phyloP scores from a whole-genome alignment of 2,888 invertebrate species.

The Bimastos eiseni region DNA sequence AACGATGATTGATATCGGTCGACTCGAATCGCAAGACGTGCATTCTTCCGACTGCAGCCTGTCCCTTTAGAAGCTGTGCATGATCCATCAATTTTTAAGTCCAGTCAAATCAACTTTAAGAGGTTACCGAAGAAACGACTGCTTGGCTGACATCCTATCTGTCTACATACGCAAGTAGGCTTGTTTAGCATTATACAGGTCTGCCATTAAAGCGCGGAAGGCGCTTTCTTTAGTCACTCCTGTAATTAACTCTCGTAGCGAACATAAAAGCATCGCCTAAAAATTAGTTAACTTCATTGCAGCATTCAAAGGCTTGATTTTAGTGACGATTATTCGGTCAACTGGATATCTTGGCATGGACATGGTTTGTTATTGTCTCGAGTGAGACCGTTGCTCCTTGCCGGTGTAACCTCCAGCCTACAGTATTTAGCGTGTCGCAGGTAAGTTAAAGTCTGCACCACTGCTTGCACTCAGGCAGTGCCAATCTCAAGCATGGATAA shows the following conservation, averaged over 20 bases:
- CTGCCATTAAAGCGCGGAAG: background rate
- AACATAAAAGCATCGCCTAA: too few species aligned
- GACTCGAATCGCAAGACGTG: background rate
- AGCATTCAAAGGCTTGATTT: background rate
- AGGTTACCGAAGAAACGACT: background rate
- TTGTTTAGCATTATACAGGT: background rate
- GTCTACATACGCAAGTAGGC: background rate
- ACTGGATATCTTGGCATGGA: background rate
- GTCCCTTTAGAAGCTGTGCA: background rate
- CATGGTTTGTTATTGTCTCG: background rate
- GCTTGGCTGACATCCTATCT: background rate
- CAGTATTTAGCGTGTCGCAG: too few species aligned
- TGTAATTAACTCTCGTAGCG: background rate
- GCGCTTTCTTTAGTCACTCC: background rate
- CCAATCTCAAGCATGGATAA: too few species aligned
- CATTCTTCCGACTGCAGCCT: background rate
- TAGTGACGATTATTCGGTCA: background rate
- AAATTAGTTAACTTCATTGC: background rate
- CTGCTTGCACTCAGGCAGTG: too few species aligned
- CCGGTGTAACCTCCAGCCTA: background rate
- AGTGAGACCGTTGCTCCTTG: background rate
- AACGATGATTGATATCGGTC: background rate
- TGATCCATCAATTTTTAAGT: background rate
- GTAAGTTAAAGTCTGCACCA: too few species aligned
- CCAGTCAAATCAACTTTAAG: background rate